Evolutionary conservation across 2,113 vertebrate species (phyloP).

Genomic region (Carassius carassius): DNA sequence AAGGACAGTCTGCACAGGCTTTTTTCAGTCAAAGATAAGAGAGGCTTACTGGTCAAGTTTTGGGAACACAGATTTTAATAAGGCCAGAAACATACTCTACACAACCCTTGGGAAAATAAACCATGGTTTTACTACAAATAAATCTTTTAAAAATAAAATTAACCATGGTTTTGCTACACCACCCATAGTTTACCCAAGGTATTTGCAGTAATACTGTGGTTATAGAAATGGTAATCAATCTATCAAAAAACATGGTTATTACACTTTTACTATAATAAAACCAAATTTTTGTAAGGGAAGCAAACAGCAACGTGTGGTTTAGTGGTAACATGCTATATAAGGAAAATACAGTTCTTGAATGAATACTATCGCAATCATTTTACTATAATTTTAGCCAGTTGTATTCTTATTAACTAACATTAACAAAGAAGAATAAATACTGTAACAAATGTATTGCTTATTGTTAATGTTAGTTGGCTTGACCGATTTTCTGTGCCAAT

Average conservation of each 20-base stretch:
- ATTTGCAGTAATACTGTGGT: background rate
- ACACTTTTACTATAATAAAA: background rate
- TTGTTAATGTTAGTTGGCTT: background rate
- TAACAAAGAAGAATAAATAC: background rate
- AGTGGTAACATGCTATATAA: background rate
- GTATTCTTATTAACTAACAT: background rate
- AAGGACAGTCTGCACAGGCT: background rate
- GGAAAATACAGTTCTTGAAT: background rate
- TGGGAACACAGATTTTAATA: background rate
- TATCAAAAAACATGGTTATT: background rate
- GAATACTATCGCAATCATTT: no score
- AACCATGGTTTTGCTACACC: no score
- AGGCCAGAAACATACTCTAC: background rate
- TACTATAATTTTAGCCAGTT: background rate
- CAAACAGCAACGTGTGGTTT: background rate
- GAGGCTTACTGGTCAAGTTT: background rate
- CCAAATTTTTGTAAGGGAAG: background rate
- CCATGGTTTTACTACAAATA: background rate
- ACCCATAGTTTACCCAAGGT: background rate
- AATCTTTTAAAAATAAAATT: no score
- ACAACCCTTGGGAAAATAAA: background rate
- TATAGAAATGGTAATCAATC: background rate
- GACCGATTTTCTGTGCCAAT: no score
- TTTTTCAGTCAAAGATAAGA: slow-evolving; percentile 11
- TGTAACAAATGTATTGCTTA: no score